Conservation (phyloP, 1,140 invertebrate species). For the Teleogryllus occipitalis region DNA sequence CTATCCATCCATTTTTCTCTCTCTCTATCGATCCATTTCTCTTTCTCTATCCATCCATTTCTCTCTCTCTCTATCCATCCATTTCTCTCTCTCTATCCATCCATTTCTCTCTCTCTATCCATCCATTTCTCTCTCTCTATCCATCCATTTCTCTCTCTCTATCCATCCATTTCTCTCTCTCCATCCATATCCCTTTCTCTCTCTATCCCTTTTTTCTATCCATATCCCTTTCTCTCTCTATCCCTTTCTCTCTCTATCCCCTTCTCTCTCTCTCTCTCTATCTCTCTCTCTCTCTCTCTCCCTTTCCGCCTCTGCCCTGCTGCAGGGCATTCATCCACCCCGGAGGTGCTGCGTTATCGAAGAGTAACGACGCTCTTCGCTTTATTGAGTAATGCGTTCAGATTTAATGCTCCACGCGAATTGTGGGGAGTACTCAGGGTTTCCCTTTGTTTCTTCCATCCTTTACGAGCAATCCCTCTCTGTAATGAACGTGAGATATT, state of each 20-base stretch:
- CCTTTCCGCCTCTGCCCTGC: too few relatives aligned
- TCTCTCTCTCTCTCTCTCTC: background rate
- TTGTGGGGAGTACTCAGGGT: too few relatives aligned
- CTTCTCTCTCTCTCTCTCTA: background rate
- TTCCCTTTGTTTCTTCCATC: too few relatives aligned
- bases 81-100: too few relatives aligned
- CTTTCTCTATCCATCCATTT: background rate
- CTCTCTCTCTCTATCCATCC: background rate
- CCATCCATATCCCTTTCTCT: background rate
- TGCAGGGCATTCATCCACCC: background rate
- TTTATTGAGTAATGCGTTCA: too few relatives aligned
- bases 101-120: background rate
- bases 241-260: background rate
- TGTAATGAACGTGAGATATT: too few relatives aligned
- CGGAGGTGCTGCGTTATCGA: background rate
- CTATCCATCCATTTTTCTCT: background rate
- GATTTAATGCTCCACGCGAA: too few relatives aligned
- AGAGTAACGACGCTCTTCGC: too few relatives aligned
- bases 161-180: background rate
- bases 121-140: background rate
- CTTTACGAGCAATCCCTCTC: too few relatives aligned
- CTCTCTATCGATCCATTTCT: too few relatives aligned
- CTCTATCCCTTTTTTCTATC: background rate
- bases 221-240: background rate
- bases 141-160: background rate